Conservation (phyloP, 2,888 invertebrate genomes). For the Sussaba pulchella region DNA sequence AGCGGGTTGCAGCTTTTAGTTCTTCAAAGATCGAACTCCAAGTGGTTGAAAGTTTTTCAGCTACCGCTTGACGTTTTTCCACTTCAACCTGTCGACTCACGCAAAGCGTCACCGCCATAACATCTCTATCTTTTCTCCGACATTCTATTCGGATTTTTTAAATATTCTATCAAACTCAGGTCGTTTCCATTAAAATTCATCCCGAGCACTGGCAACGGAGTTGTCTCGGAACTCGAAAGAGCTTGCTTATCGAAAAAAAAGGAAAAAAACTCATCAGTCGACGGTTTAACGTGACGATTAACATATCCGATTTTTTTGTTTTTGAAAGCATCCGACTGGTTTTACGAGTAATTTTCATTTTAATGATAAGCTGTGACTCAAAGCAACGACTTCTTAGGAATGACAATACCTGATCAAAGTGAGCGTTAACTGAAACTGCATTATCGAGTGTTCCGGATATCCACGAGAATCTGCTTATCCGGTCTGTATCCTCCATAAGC, state of each 20-base stretch:
- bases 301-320: no score
- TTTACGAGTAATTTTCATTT: no score
- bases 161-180: conserved; percentile 52
- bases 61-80: conserved; percentile 44
- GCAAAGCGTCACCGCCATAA: conserved; percentile 19
- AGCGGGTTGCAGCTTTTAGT: conserved; percentile 23
- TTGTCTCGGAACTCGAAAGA: not conserved
- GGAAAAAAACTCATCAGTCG: not conserved
- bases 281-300: no score
- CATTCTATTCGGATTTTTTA: conserved; percentile 42
- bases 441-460: conserved; percentile 43
- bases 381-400: no score
- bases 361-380: no score
- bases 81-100: conserved; percentile 16
- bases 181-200: conserved; percentile 20
- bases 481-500: conserved; percentile 32
- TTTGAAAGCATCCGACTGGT: no score
- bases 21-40: conserved; percentile 56
- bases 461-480: conserved; percentile 51
- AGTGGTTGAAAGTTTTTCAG: conserved; percentile 51
- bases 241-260: not conserved
- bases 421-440: conserved; percentile 44
- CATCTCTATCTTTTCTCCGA: conserved; percentile 24
- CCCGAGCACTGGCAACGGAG: not conserved
- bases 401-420: conserved; percentile 23